Percentiles rank a stretch among this genome's conserved stretches.
Evolutionary conservation across 2,888 invertebrate species (phyloP).

Genomic region (Idaea aversata): DNA sequence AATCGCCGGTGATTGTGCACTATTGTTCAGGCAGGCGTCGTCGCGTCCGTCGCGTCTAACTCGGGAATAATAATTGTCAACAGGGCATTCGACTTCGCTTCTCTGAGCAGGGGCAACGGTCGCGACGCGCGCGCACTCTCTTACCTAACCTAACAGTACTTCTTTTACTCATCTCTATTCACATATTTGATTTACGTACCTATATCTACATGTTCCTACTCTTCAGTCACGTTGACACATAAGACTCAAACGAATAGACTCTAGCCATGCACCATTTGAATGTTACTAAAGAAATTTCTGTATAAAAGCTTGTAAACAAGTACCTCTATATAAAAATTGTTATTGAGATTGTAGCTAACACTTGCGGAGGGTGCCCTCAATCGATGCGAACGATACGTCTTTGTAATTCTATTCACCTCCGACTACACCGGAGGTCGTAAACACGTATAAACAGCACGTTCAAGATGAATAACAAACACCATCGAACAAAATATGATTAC

Average conservation of each 20-base stretch:
- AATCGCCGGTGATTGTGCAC: conserved; percentile 66
- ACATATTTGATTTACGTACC: conserved; percentile 20
- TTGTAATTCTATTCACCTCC: conserved; percentile 75
- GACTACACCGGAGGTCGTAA: conserved; percentile 69
- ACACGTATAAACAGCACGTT: conserved; percentile 51
- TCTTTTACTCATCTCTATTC: conserved; percentile 40
- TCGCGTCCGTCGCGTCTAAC: conserved; percentile 38
- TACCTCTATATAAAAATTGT: conserved; percentile 3
- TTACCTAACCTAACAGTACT: conserved; percentile 45
- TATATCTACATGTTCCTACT: conserved; percentile 27
- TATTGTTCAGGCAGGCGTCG: conserved; percentile 57
- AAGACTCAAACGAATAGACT: neutral
- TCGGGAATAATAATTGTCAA: conserved; percentile 53
- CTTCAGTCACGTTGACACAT: conserved; percentile 7
- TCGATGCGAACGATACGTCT: conserved; percentile 76
- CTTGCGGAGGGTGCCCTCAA: conserved; percentile 52
- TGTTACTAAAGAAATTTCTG: neutral
- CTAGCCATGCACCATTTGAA: neutral
- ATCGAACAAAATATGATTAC: neutral
- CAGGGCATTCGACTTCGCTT: conserved; percentile 44
- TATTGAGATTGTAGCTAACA: conserved; percentile 14
- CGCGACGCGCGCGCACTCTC: conserved; percentile 15
- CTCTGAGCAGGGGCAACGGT: conserved; percentile 31
- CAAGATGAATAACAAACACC: neutral
- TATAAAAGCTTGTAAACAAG: neutral